phyloP scores from a whole-genome alignment of 2,888 invertebrate species.

The Marasmarcha lunaedactyla region DNA sequence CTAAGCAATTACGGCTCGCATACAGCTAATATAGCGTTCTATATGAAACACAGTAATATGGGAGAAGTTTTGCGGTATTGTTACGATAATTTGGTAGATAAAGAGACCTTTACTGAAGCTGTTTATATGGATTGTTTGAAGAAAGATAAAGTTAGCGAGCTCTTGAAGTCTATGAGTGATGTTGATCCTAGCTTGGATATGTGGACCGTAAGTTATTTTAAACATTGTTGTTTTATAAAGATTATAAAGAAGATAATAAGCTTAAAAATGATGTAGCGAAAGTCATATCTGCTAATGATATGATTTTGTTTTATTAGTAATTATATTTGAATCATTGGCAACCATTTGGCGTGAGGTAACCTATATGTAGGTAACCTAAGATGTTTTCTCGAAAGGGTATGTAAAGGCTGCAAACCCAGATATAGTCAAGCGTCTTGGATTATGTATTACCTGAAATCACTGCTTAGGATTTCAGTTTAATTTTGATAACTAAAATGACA shows the following conservation, averaged over 20 bases:
- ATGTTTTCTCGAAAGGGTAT: too few relatives aligned
- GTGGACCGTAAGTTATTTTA: conserved; percentile 73
- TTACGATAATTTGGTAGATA: conserved; percentile 74
- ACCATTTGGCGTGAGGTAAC: too few relatives aligned
- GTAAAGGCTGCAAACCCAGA: too few relatives aligned
- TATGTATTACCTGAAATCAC: neutral
- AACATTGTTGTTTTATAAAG: neutral
- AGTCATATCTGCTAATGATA: too few relatives aligned
- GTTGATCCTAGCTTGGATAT: conserved; percentile 75
- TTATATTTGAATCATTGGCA: too few relatives aligned
- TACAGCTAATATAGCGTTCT: conserved; percentile 79
- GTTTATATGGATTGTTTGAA: conserved; percentile 78
- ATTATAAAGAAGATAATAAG: neutral
- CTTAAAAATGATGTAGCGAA: neutral
- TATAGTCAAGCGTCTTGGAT: too few relatives aligned
- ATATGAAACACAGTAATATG: conserved; percentile 78
- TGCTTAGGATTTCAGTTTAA: neutral
- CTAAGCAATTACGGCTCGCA: conserved; percentile 84
- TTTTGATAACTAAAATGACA: too few relatives aligned
- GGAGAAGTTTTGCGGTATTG: conserved; percentile 78
- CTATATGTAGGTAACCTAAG: too few relatives aligned
- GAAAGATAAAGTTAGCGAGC: conserved; percentile 69
- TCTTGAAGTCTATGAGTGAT: conserved; percentile 74
- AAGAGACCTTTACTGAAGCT: conserved; percentile 78
- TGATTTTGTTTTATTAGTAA: too few relatives aligned